Evolutionary conservation across 64 coral and sea anemone species (phyloP).

Genomic region (Montipora foliosa): DNA sequence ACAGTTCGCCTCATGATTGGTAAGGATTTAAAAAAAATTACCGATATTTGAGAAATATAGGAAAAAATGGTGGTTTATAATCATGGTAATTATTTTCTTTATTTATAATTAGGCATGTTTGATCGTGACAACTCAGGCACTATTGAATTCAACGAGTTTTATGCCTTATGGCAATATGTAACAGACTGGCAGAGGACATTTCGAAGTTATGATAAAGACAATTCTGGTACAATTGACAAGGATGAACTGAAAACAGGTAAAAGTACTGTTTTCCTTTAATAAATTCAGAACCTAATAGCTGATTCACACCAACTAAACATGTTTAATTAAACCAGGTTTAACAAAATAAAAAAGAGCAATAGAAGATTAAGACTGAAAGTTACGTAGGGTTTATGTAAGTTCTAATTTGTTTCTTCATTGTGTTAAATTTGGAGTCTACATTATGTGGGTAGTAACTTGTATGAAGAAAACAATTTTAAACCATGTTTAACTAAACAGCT

Average conservation of each 20-base stretch:
- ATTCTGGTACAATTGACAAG: constrained; percentile 94
- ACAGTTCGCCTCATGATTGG: constrained; percentile 97
- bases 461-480: too few species aligned
- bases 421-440: not conserved
- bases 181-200: constrained; percentile 97
- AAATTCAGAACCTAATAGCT: too few species aligned
- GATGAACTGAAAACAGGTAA: constrained; percentile 87
- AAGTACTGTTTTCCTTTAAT: too few species aligned
- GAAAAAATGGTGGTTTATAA: too few species aligned
- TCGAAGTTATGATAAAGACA: constrained; percentile 92
- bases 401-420: not conserved
- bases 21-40: constrained; percentile 9
- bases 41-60: too few species aligned
- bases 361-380: too few species aligned
- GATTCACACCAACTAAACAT: too few species aligned
- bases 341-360: too few species aligned
- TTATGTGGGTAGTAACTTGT: too few species aligned
- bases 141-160: constrained; percentile 98
- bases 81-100: not conserved
- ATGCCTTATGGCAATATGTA: constrained; percentile 92
- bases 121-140: constrained; percentile 90
- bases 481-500: too few species aligned
- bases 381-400: too few species aligned
- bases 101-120: constrained; percentile 83
- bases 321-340: too few species aligned